Base-by-base conservation (phyloP, 2,888 invertebrate species). In the Megastigmus dorsalis region DNA sequence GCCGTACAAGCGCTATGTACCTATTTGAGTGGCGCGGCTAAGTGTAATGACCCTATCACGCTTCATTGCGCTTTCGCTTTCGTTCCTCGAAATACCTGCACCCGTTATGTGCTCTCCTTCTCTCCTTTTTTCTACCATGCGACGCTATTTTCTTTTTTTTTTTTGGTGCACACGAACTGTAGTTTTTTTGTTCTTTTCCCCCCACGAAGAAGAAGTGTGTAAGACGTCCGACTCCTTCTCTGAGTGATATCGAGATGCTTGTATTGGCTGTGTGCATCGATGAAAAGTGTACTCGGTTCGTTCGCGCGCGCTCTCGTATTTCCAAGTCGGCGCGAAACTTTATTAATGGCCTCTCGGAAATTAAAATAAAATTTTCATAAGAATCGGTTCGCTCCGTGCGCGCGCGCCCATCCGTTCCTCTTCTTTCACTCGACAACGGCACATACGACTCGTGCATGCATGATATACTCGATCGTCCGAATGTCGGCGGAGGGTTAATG, bases 351-450 rank as follows among this genome's bases (percentile, higher is more conserved):
- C 57, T 59, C 52, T 59, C 6, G 23, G 43, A 66, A 55, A 55
- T 48, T 45, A 59, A n/a, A 66, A 59, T 72, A 57, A 54, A 68
- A 74, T 68, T 68, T 73, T 68, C 68, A 62, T 62, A 74, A 63
- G 38, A 74, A 67, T 68, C 50, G 38, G 36, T 41, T 65, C 50
- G n/a, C n/a, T n/a, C n/a, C n/a, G n/a, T n/a, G n/a, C n/a, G n/a
- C n/a, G n/a, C n/a, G 65, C 65, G 50, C 59, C 72, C 72, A 72
- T 33, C 45, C 10, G 33, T 2, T 26, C n/a, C n/a, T n/a, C n/a
- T n/a, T n/a, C n/a, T n/a, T n/a, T n/a, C n/a, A n/a, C n/a, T n/a
- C n/a, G n/a, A n/a, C n/a, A n/a, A n/a, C n/a, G n/a, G n/a, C n/a
- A n/a, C n/a, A n/a, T n/a, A n/a, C n/a, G n/a, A n/a, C n/a, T n/a